Base-by-base conservation (phyloP, 1,140 invertebrate species). In the Oscheius sp. region DNA sequence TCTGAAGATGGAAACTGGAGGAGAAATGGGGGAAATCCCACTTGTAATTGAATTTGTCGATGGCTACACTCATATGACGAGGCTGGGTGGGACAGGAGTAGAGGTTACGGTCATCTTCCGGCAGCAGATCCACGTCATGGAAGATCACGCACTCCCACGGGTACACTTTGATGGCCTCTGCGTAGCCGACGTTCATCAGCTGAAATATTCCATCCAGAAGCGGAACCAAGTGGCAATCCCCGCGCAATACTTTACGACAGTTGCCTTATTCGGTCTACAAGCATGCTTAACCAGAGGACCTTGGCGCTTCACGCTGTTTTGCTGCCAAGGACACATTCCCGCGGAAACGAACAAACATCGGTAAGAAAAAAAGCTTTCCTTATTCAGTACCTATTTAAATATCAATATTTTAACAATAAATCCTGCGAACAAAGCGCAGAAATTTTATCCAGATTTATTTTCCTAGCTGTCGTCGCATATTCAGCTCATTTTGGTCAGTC, bases 51-150 rank as follows among this genome's bases (percentile, higher is more conserved):
- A 95, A 91, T 80, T 91, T 92, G 87, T 97, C 92, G 35, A 97
- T 90, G 13, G 93, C 92, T 0, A 93, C 93, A 35, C 93, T 94
- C 91, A 98, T 93, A 85, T 84, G 82, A 3, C 82, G 38, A 13
- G 95, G 95, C 82, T 93, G 91, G 75, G 89, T 87, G 1, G 92
- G 90, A 84, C 95, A 98, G 18, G 91, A 91, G 86, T 97, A 98
- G 58, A 95, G 88, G 86, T 97, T 96, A 2, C 90, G 89, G 67
- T 89, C 89, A 85, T 92, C 92, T 76, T 95, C 88, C 13, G 95
- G 95, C 68, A 97, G 88, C 32, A 79, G 52, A 87, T 98, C 94
- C 46, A 97, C 91, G 84, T 98, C 94, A 85, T 97, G 94, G 79
- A 98, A 91, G 62, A 97, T 90, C 58, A 95, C 90, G 82, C 95